Evolutionary conservation across 1,140 invertebrate species (phyloP).

Genomic region (Leptinotarsa texana): DNA sequence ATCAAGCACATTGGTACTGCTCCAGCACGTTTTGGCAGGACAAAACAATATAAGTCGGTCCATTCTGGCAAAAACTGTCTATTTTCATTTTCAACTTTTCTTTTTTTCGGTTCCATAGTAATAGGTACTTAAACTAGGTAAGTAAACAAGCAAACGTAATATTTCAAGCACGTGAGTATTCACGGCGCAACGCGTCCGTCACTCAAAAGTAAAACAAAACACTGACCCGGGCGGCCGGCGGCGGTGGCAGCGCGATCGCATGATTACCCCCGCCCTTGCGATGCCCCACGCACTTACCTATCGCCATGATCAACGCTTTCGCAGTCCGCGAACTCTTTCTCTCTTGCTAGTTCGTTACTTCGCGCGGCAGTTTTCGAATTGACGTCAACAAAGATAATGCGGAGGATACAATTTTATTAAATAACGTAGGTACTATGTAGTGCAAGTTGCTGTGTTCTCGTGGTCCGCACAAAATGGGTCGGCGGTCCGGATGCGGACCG

Average conservation of each 20-base stretch:
- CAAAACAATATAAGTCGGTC: conserved; percentile 22
- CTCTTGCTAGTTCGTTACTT: too few species aligned
- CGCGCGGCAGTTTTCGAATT: too few species aligned
- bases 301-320: too few species aligned
- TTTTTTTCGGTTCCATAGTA: conserved; percentile 20
- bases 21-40: conserved; percentile 13
- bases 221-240: neutral
- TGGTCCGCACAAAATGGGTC: too few species aligned
- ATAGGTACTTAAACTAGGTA: conserved; percentile 10
- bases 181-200: neutral
- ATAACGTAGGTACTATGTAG: too few species aligned
- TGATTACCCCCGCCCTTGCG: too few species aligned
- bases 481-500: too few species aligned
- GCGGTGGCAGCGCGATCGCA: neutral
- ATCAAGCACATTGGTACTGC: conserved; percentile 25
- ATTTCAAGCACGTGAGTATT: conserved; percentile 19
- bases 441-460: too few species aligned
- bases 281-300: too few species aligned
- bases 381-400: too few species aligned
- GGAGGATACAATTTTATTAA: too few species aligned
- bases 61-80: conserved; percentile 16
- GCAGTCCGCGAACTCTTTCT: too few species aligned
- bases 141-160: conserved; percentile 17
- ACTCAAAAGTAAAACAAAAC: conserved; percentile 12
- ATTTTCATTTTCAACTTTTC: conserved; percentile 10